Evolutionary conservation across 2,113 vertebrate genomes (phyloP), one percentile per base, ranked within the genome.

Genomic region (Panurus biarmicus): DNA sequence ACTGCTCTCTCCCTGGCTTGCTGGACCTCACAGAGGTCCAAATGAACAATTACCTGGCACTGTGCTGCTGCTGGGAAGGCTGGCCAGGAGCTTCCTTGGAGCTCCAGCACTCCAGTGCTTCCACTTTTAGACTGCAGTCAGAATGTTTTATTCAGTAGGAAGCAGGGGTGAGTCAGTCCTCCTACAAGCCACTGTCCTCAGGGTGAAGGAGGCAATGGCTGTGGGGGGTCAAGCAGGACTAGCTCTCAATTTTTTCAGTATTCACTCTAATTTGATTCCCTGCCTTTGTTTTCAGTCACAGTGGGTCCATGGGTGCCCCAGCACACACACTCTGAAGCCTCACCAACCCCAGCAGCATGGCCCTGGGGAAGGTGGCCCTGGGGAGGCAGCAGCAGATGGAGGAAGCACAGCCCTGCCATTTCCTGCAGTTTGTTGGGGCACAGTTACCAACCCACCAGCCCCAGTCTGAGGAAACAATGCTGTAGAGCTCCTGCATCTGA

Each of bases 251-350:
- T 51, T 45, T 61, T 35, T 10, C 57, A 31, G 1, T 13, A 44
- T 35, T 71, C 19, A 29, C 61, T 25, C 10, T 4, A 6, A 9
- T 7, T 38, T 35, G 17, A 13, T 48, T 73, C 47, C 6, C 38
- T 66, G 51, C 26, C 56, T 51, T 60, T 75, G 8, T 33, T 56
- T 75, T 36, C 1, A 1, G 57, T 12, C 11, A 2, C 5, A n/a
- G 48, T 2, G 0, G 45, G 8, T 21, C 42, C 36, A 5, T 0
- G 7, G 14, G 2, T 8, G 7, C 3, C n/a, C 40, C 25, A 10
- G 48, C 65, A 60, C 5, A 5, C 5, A 9, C 60, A 31, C 45
- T n/a, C 83, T 9, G 18, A 35, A 61, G 14, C 61, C 50, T 20
- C 60, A 12, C 35, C 24, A 28, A 7, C 2, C 19, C 42, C 40